phyloP scores from a whole-genome alignment of 2,888 invertebrate species.

The Drosophila mercatorum region DNA sequence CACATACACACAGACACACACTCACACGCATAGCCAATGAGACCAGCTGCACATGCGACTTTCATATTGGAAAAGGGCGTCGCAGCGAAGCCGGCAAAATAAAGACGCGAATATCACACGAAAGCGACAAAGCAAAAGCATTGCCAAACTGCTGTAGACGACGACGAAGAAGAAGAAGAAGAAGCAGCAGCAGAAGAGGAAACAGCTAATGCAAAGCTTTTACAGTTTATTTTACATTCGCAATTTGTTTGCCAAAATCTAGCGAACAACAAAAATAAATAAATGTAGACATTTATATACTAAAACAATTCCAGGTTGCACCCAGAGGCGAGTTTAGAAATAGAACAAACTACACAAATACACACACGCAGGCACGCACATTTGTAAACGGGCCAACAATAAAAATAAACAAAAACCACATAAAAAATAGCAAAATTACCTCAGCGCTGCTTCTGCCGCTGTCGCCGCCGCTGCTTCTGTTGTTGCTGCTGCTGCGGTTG shows the following conservation, averaged over 20 bases:
- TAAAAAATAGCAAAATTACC: slow-evolving; percentile 77
- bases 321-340: slow-evolving; percentile 55
- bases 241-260: slow-evolving; percentile 26
- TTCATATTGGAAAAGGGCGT: slow-evolving; percentile 68
- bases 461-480: slow-evolving; percentile 1
- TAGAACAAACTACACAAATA: slow-evolving; percentile 36
- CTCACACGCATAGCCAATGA: slow-evolving; percentile 10
- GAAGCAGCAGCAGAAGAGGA: slow-evolving; percentile 8
- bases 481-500: slow-evolving; percentile 39
- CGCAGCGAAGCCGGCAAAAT: slow-evolving; percentile 71
- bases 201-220: slow-evolving; percentile 22
- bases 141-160: slow-evolving; percentile 9
- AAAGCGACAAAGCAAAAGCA: slow-evolving; percentile 54
- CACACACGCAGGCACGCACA: slow-evolving; percentile 36
- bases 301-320: slow-evolving; percentile 56
- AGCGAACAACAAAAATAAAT: slow-evolving; percentile 23
- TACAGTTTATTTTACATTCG: slow-evolving; percentile 13
- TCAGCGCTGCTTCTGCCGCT: slow-evolving; percentile 59
- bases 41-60: slow-evolving; percentile 59
- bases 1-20: slow-evolving; percentile 1
- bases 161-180: slow-evolving; percentile 2
- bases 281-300: slow-evolving; percentile 17
- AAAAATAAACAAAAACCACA: slow-evolving; percentile 70
- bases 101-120: slow-evolving; percentile 67
- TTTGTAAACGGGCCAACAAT: slow-evolving; percentile 46